Percentiles rank a stretch among this genome's conserved stretches.
Evolutionary conservation across 1,140 invertebrate genomes (phyloP).

Genomic region (Epicauta chinensis): DNA sequence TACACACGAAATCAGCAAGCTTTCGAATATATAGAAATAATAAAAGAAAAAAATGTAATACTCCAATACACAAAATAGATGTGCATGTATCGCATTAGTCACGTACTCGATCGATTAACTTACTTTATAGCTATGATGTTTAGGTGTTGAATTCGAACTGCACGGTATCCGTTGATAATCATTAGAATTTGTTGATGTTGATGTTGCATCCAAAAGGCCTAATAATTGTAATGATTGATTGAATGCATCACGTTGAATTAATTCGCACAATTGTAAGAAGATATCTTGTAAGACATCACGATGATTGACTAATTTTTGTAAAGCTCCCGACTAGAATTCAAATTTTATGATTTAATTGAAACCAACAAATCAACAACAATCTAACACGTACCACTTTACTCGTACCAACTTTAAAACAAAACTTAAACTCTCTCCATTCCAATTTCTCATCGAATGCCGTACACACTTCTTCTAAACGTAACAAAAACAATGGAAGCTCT

Average conservation of each 20-base stretch:
- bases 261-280: constrained; percentile 45
- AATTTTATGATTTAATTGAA: too few species aligned
- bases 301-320: constrained; percentile 50
- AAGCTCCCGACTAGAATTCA: constrained; percentile 46
- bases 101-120: too few species aligned
- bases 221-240: constrained; percentile 50
- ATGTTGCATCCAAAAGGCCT: constrained; percentile 44
- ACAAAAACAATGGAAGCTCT: constrained; percentile 56
- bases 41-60: not conserved
- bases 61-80: not conserved
- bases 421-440: constrained; percentile 64
- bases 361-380: not conserved
- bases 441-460: constrained; percentile 56
- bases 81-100: too few species aligned
- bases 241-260: constrained; percentile 57
- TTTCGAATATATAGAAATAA: too few species aligned
- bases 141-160: constrained; percentile 18
- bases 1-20: too few species aligned
- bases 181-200: constrained; percentile 11
- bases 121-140: constrained; percentile 27
- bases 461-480: constrained; percentile 55
- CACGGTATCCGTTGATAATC: constrained; percentile 16
- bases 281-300: constrained; percentile 42
- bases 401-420: constrained; percentile 61
- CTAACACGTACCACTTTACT: constrained; percentile 56